Percentiles rank a stretch among this genome's conserved stretches.
phyloP scores from a whole-genome alignment of 2,888 invertebrate species.

The Habroteleia sp. region DNA sequence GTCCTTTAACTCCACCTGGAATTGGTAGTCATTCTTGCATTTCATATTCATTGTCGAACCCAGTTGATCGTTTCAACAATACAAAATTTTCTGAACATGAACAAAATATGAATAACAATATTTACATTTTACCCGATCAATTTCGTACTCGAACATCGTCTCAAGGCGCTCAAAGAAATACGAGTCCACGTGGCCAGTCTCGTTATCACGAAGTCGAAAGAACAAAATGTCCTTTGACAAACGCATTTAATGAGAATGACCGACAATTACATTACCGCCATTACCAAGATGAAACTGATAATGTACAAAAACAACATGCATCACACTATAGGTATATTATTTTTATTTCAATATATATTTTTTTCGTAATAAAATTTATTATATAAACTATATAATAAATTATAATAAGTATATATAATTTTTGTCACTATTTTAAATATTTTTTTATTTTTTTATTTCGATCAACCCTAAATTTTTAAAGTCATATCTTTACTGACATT shows the following conservation, averaged over 20 bases:
- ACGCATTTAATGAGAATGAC: slow-evolving; percentile 76
- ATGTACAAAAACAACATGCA: slow-evolving; percentile 67
- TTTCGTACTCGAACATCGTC: slow-evolving; percentile 77
- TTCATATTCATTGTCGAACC: slow-evolving; percentile 66
- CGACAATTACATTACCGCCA: slow-evolving; percentile 68
- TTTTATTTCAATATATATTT: no score
- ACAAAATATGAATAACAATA: slow-evolving; percentile 77
- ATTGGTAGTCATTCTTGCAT: slow-evolving; percentile 68
- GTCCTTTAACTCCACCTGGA: slow-evolving; percentile 65
- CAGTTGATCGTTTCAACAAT: slow-evolving; percentile 67
- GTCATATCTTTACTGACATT: no score
- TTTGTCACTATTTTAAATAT: no score
- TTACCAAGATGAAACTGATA: slow-evolving; percentile 68
- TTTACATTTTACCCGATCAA: slow-evolving; percentile 77
- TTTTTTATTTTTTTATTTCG: no score
- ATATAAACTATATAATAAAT: no score
- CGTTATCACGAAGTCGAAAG: slow-evolving; percentile 72
- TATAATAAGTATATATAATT: no score
- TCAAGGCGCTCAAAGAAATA: slow-evolving; percentile 74
- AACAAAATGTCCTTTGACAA: slow-evolving; percentile 73
- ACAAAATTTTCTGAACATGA: slow-evolving; percentile 74
- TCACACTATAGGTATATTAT: slow-evolving; percentile 68
- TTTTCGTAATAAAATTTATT: no score
- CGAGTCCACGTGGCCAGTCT: slow-evolving; percentile 65
- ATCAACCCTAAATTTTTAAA: no score